Conservation (phyloP, 2,888 invertebrate genomes). For the Lymantria monacha region DNA sequence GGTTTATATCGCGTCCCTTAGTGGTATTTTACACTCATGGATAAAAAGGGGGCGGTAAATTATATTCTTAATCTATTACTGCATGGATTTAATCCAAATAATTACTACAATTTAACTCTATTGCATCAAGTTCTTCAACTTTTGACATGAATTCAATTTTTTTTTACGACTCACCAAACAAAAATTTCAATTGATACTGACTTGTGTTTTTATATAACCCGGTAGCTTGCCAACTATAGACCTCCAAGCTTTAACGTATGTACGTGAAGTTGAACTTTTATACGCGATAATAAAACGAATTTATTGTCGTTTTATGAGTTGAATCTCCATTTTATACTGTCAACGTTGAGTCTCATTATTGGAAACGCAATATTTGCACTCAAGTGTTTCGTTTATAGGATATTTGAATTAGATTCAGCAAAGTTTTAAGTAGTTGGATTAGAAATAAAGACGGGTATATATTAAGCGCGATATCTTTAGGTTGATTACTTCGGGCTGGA, state of each 20-base stretch:
- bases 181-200: constrained; percentile 23
- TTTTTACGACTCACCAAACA: neutral
- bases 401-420: neutral
- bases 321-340: constrained; percentile 36
- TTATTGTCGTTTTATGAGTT: constrained; percentile 38
- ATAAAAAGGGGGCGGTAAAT: no score
- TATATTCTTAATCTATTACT: no score
- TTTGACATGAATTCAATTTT: no score
- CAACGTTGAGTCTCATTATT: constrained; percentile 6
- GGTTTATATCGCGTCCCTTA: no score
- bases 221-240: constrained; percentile 29
- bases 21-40: no score
- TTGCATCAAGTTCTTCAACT: no score
- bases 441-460: no score
- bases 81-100: no score
- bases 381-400: constrained; percentile 4
- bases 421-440: neutral
- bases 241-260: constrained; percentile 13
- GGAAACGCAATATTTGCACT: constrained; percentile 4
- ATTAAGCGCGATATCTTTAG: no score
- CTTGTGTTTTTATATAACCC: constrained; percentile 30
- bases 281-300: constrained; percentile 35
- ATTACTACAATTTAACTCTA: no score
- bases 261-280: constrained; percentile 32
- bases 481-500: no score